phyloP scores from a whole-genome alignment of 1,140 invertebrate genomes.

The Psix sp. region DNA sequence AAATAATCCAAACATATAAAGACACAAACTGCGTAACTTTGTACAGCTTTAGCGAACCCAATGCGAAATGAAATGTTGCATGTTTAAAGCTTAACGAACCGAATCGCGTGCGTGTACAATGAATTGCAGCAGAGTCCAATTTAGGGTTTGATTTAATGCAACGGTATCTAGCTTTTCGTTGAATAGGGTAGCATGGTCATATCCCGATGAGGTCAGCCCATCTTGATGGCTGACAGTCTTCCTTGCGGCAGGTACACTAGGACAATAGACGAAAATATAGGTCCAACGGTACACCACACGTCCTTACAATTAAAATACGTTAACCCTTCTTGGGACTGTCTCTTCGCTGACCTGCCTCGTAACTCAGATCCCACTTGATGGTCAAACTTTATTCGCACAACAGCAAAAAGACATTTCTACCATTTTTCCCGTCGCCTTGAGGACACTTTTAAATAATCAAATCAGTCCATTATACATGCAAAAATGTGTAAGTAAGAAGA shows the following conservation, averaged over 20 bases:
- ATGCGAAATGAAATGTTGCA: too few species aligned
- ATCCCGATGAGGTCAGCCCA: conserved; percentile 48
- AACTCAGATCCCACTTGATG: not conserved
- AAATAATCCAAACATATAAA: too few species aligned
- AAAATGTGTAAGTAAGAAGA: too few species aligned
- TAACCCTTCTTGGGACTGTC: conserved; percentile 35
- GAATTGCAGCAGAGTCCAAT: conserved; percentile 8
- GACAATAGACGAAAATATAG: conserved; percentile 46
- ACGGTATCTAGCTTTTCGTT: conserved; percentile 22
- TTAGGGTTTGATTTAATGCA: conserved; percentile 8
- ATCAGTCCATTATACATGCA: too few species aligned
- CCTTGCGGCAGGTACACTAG: conserved; percentile 50
- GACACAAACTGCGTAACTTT: too few species aligned
- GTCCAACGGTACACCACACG: conserved; percentile 45
- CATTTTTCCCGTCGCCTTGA: too few species aligned
- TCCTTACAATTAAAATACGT: conserved; percentile 53
- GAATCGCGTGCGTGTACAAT: not conserved
- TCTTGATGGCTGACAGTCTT: conserved; percentile 42
- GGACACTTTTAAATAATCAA: too few species aligned
- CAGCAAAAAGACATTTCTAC: not conserved
- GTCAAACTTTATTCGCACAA: not conserved
- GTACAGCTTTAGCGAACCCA: too few species aligned
- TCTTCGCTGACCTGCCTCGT: conserved; percentile 6
- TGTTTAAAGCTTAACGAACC: too few species aligned
- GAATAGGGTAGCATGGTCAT: conserved; percentile 42